A percentile compares a stretch with the other conserved stretches of the same genome.
phyloP scores from a whole-genome alignment of 2,888 invertebrate genomes.

The Steinernema carpocapsae region DNA sequence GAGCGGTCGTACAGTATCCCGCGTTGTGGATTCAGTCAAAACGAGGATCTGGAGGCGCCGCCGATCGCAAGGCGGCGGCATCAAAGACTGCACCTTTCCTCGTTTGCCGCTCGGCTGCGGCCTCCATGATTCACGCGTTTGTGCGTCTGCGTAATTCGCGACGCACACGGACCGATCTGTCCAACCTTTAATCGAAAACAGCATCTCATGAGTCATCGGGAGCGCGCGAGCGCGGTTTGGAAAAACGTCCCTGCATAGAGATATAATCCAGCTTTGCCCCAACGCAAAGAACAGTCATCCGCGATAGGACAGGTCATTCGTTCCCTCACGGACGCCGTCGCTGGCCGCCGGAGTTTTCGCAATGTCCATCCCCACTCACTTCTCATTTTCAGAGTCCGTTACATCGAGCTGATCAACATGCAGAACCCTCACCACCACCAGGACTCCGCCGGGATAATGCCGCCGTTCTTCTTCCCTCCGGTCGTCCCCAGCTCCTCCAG shows the following conservation, averaged over 20 bases:
- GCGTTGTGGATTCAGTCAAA: conserved; percentile 25
- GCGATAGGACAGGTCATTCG: too few relatives aligned
- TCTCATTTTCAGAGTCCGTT: conserved; percentile 21
- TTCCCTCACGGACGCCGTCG: too few relatives aligned
- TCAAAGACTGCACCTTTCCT: background rate
- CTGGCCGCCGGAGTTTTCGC: too few relatives aligned
- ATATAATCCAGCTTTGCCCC: conserved; percentile 32
- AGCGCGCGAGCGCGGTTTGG: conserved; percentile 25
- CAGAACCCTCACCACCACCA: conserved; percentile 28
- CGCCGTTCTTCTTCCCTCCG: background rate
- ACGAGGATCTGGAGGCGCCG: conserved; percentile 11
- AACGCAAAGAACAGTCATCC: background rate
- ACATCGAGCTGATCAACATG: conserved; percentile 32
- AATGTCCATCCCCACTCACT: background rate
- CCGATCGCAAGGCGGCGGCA: background rate
- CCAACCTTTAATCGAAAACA: conserved; percentile 35
- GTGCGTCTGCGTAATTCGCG: conserved; percentile 31
- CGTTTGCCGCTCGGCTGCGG: background rate
- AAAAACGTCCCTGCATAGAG: conserved; percentile 4
- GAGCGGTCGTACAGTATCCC: too few relatives aligned
- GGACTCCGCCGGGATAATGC: conserved; percentile 2
- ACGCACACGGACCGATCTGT: conserved; percentile 29
- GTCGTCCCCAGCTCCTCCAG: conserved; percentile 20
- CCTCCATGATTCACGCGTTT: conserved; percentile 26
- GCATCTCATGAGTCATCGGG: conserved; percentile 4